Percentiles rank a stretch among this genome's conserved stretches.
Evolutionary conservation across 23 tunicate genomes (phyloP).

Genomic region (Trididemnum nubilum): DNA sequence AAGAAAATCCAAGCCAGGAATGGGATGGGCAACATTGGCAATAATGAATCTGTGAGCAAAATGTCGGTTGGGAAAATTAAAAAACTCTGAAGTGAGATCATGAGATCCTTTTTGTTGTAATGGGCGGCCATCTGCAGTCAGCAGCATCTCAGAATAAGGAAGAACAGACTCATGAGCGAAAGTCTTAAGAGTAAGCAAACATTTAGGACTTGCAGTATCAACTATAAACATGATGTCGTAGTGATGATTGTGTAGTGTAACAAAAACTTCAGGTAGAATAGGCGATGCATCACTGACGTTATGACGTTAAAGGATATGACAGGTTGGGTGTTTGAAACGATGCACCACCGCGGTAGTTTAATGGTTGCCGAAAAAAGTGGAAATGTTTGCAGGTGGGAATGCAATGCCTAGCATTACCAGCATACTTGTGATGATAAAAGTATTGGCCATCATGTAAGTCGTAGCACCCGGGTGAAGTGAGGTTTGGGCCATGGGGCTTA

Average conservation of each 20-base stretch:
- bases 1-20: conserved; percentile 23
- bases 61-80: not conserved
- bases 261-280: not conserved
- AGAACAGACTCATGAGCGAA: not conserved
- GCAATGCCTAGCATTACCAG: conserved; percentile 11
- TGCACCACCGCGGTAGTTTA: conserved; percentile 25
- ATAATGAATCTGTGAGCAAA: conserved; percentile 3
- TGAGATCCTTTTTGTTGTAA: not conserved
- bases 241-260: not conserved
- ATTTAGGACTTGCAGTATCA: conserved; percentile 21
- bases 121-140: conserved; percentile 15
- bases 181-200: conserved; percentile 5
- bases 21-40: conserved; percentile 1
- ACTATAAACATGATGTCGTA: not conserved
- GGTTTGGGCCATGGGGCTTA: conserved; percentile 3
- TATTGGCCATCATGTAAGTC: not conserved
- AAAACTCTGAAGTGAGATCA: not conserved
- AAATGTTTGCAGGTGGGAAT: not conserved
- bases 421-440: conserved; percentile 1
- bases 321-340: not conserved
- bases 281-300: conserved; percentile 19
- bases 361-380: not conserved
- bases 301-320: not conserved
- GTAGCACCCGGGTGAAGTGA: not conserved
- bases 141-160: not conserved